Evolutionary conservation across 2,888 invertebrate species (phyloP), one percentile per base, ranked within the genome.

Genomic region (Mactromeris polynyma): DNA sequence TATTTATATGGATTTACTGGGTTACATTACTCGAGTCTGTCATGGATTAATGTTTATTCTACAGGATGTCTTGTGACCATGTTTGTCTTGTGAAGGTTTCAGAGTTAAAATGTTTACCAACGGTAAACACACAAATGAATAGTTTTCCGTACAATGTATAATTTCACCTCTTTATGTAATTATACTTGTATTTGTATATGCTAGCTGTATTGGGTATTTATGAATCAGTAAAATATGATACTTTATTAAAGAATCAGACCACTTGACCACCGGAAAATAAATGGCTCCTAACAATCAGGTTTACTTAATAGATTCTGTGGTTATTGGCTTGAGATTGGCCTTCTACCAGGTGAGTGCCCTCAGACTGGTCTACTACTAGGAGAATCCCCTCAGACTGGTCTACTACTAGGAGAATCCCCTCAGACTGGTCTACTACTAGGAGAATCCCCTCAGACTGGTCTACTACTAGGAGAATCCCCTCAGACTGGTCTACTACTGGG

Each of bases 11-110:
- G 58, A 26, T n/a, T 64, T 64, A n/a, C 26, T 26, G 9, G 58
- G n/a, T 64, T 64, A 64, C 11, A 64, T n/a, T 64, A 21, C 26
- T n/a, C 26, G 58, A 64, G n/a, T 26, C n/a, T 64, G 58, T 64
- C 58, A n/a, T 26, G 58, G 26, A 26, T 21, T 64, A 26, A 64
- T 64, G 58, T 64, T 64, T 26, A 26, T n/a, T 26, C 58, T 26
- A 64, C 58, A n/a, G 46, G 58, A 64, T 64, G 58, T 64, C 58
- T 64, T 64, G 58, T 64, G 58, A 64, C 58, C 58, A 64, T 64
- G 26, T 64, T 64, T 64, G 26, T 26, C 58, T n/a, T 64, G 58
- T 64, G 26, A 26, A n/a, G 58, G 58, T 64, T 64, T 26, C 58
- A 64, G 58, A 64, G 58, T 64, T n/a, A 64, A n/a, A 64, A 64